phyloP scores from a whole-genome alignment of 2,888 invertebrate genomes.

The Campoplex capitator region DNA sequence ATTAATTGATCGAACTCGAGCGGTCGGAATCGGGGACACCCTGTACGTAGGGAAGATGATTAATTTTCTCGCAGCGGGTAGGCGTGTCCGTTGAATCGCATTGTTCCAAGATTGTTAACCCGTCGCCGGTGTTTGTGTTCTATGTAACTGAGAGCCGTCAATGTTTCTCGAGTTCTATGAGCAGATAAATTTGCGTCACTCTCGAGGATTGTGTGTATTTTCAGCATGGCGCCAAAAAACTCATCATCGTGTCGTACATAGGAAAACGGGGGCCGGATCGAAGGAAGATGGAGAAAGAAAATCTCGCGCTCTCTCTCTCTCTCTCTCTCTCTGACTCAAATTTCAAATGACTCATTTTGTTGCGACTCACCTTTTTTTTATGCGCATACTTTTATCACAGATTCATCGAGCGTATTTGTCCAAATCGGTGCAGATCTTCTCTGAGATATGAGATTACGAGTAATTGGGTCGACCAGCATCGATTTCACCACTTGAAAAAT shows the following conservation, averaged over 20 bases:
- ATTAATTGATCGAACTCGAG: no score
- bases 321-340: constrained; percentile 48
- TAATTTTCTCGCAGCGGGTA: constrained; percentile 19
- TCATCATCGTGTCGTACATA: constrained; percentile 15
- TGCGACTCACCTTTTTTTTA: not conserved
- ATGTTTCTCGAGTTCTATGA: constrained; percentile 8
- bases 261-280: not conserved
- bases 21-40: not conserved
- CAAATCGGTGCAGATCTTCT: not conserved
- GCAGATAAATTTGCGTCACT: constrained; percentile 42
- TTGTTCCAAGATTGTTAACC: constrained; percentile 76
- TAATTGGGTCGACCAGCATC: not conserved
- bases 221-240: constrained; percentile 60
- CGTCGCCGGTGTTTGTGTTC: constrained; percentile 32
- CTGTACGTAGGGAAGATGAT: not conserved
- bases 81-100: constrained; percentile 63
- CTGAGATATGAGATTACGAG: not conserved
- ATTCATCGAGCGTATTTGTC: not conserved
- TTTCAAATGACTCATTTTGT: constrained; percentile 55
- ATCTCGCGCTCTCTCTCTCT: constrained; percentile 38
- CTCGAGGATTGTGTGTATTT: constrained; percentile 22
- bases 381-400: not conserved
- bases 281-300: not conserved
- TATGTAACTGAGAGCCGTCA: constrained; percentile 6
- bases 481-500: not conserved